Conservation (phyloP, 2,888 invertebrate species). For the Drosophila acutilabella region DNA sequence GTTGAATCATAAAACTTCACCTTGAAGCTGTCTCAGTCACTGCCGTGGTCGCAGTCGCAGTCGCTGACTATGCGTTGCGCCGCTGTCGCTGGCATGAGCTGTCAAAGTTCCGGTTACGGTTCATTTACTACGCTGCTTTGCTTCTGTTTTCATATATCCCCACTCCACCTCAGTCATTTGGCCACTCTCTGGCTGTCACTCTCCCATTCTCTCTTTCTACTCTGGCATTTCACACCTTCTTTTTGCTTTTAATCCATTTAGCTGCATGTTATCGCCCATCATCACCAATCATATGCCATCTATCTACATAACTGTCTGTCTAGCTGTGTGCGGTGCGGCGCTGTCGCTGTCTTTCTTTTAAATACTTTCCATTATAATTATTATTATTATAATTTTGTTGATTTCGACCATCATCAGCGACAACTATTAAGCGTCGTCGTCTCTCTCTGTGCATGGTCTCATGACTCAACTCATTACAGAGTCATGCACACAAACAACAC, state of each 20-base stretch:
- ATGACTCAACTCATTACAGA: constrained; percentile 61
- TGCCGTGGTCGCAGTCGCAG: not conserved
- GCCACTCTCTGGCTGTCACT: constrained; percentile 15
- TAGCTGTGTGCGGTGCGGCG: constrained; percentile 16
- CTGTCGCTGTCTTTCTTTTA: constrained; percentile 49
- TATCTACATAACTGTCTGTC: constrained; percentile 43
- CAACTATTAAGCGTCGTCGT: constrained; percentile 51
- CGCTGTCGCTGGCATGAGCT: constrained; percentile 32
- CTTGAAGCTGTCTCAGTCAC: constrained; percentile 53
- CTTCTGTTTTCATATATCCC: constrained; percentile 43
- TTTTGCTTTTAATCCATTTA: constrained; percentile 70
- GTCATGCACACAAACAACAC: not conserved
- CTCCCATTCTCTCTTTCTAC: constrained; percentile 14
- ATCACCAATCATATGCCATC: constrained; percentile 47
- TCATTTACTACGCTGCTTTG: constrained; percentile 57
- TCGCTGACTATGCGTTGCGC: not conserved
- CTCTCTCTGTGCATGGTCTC: constrained; percentile 23
- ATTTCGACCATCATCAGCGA: constrained; percentile 65
- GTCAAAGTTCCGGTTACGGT: constrained; percentile 71
- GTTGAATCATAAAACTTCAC: constrained; percentile 66
- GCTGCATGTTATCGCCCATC: constrained; percentile 72
- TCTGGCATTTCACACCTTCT: constrained; percentile 49
- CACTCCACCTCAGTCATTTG: not conserved
- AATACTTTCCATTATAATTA: constrained; percentile 75
- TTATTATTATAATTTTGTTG: constrained; percentile 68